Evolutionary conservation across 2,888 invertebrate genomes (phyloP).

Genomic region (Petrolisthes cinctipes): DNA sequence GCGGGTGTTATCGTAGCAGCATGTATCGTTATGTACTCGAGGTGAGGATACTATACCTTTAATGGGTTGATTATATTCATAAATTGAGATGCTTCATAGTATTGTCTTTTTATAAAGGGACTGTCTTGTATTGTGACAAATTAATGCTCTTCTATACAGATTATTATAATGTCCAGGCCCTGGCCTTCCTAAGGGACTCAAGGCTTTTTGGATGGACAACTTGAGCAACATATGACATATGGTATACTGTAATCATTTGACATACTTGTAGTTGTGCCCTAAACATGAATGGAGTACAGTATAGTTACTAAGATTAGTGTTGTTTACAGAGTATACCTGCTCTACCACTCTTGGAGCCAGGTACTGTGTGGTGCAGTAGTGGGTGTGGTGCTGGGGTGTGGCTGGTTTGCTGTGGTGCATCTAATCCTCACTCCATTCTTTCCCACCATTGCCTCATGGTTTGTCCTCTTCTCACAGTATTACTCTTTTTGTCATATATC

Average conservation of each 20-base stretch:
- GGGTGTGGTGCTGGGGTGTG: constrained; percentile 80
- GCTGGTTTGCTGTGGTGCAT: constrained; percentile 87
- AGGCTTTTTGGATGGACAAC: too few relatives aligned
- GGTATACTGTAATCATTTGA: too few relatives aligned
- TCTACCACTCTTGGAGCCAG: constrained; percentile 87
- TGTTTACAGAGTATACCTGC: constrained; percentile 82
- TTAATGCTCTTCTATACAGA: too few relatives aligned
- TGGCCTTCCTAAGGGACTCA: too few relatives aligned
- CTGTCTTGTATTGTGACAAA: too few relatives aligned
- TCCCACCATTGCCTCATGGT: constrained; percentile 88
- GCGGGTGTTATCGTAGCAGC: constrained; percentile 54
- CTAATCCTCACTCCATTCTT: constrained; percentile 85
- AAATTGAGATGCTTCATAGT: too few relatives aligned
- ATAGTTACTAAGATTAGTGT: not conserved
- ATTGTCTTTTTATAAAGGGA: too few relatives aligned
- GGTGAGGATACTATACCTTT: constrained; percentile 40
- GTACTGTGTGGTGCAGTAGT: constrained; percentile 83
- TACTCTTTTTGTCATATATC: not conserved
- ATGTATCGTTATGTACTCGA: constrained; percentile 61
- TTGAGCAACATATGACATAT: too few relatives aligned
- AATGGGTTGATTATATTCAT: not conserved
- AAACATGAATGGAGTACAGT: not conserved
- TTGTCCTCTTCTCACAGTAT: constrained; percentile 70
- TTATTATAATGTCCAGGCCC: too few relatives aligned
- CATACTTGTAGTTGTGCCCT: not conserved